Evolutionary conservation across 1,140 invertebrate species (phyloP), one percentile per base, ranked within the genome.

Genomic region (Lycorma delicatula): DNA sequence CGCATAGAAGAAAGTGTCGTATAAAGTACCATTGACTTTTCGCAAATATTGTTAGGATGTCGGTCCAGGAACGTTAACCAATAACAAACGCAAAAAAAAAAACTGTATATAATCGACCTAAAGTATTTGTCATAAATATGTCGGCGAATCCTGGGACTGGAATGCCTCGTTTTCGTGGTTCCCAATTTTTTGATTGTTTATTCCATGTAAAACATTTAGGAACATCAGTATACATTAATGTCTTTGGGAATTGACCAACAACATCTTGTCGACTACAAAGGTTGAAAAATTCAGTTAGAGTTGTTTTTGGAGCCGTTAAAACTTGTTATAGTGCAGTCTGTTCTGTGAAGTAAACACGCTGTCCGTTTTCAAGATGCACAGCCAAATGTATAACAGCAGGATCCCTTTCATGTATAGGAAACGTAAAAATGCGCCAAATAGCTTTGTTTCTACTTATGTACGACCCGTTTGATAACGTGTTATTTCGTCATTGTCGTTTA

Each of bases 381-480:
- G 58, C 56, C 31, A 73, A 58, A 56, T 72, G 63, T 25, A 64
- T 38, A 51, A 75, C 68, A 49, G 67, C 46, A 52, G 72, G 72
- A 56, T 68, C 60, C 20, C 66, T 50, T 49, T 72, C 65, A 51
- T 73, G 69, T 31, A 75, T 66, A 25, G 60, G 59, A 58, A 70
- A 72, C 41, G 58, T 51, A 2, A 70, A 66, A 18, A 77, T 72
- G 36, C 68, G 58, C 68, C 71, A 77, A 54, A 66, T 61, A 38
- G 72, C 75, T 70, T 77, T 71, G 55, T 61, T 63, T 52, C 64
- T 63, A 46, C 70, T 71, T 12, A 76, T 67, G 67, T 76, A 77
- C 73, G 60, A 46, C 69, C 72, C 58, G 66, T 49, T 54, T 68
- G 18, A 54, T 57, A 57, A 1, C 23, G 27, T 34, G 18, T 23